Conservation (phyloP, 2,888 invertebrate genomes). For the Blomia tropicalis region DNA sequence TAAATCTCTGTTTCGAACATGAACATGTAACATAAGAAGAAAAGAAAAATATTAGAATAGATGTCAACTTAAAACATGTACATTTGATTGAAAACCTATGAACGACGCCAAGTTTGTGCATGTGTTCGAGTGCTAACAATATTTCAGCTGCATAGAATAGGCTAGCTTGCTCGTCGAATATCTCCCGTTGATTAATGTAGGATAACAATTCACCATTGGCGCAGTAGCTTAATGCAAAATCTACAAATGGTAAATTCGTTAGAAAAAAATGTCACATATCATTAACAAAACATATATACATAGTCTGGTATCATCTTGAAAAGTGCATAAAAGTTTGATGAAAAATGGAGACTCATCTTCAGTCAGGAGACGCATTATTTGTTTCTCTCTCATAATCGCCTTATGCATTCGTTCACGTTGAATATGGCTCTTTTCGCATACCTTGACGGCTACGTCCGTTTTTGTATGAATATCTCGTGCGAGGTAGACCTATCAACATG, state of each 20-base stretch:
- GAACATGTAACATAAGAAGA: constrained; percentile 27
- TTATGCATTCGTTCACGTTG: constrained; percentile 79
- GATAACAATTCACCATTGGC: constrained; percentile 83
- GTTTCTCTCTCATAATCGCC: constrained; percentile 83
- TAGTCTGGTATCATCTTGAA: constrained; percentile 63
- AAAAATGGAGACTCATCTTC: constrained; percentile 59
- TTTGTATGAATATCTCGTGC: constrained; percentile 76
- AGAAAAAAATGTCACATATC: constrained; percentile 11
- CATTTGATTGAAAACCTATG: too few relatives aligned
- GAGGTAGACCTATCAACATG: constrained; percentile 23
- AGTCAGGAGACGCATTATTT: constrained; percentile 69
- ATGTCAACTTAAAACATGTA: too few relatives aligned
- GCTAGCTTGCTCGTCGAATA: constrained; percentile 72
- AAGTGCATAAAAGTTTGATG: constrained; percentile 83
- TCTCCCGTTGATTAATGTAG: constrained; percentile 74
- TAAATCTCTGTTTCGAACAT: constrained; percentile 49
- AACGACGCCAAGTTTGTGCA: constrained; percentile 71
- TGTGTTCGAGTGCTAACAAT: constrained; percentile 71
- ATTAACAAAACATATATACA: constrained; percentile 27
- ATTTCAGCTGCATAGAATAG: constrained; percentile 89
- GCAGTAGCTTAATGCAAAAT: constrained; percentile 87
- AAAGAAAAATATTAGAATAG: constrained; percentile 22
- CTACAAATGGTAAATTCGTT: constrained; percentile 33
- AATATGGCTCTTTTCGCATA: constrained; percentile 87
- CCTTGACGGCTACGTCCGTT: constrained; percentile 92